phyloP scores from a whole-genome alignment of 2,888 invertebrate genomes.

The Lycophotia porphyrea region DNA sequence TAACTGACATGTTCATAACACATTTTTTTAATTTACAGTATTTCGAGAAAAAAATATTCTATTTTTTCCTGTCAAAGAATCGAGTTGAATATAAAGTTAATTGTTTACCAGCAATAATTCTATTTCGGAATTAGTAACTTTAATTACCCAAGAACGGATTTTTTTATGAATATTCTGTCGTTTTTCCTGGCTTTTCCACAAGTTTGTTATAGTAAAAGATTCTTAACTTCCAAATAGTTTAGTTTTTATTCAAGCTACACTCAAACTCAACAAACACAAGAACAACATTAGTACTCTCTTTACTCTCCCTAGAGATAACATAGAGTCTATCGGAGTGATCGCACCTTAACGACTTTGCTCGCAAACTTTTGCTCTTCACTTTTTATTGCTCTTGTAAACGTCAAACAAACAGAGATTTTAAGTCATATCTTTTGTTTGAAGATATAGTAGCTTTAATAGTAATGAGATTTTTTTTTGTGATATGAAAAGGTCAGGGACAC shows the following conservation, averaged over 20 bases:
- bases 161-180: not conserved
- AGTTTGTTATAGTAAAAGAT: slow-evolving; percentile 14
- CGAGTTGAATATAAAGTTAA: not conserved
- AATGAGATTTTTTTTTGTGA: slow-evolving; percentile 8
- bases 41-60: not conserved
- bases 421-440: slow-evolving; percentile 17
- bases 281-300: slow-evolving; percentile 46
- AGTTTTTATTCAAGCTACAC: slow-evolving; percentile 17
- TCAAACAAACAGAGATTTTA: slow-evolving; percentile 50
- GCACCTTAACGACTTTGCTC: slow-evolving; percentile 55
- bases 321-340: slow-evolving; percentile 47
- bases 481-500: not conserved
- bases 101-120: not conserved
- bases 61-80: not conserved
- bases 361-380: slow-evolving; percentile 46
- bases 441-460: slow-evolving; percentile 1
- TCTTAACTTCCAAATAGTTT: not conserved
- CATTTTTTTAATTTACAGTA: not conserved
- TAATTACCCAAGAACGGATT: not conserved
- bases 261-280: slow-evolving; percentile 37
- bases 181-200: not conserved
- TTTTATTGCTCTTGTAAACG: slow-evolving; percentile 55
- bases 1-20: not conserved
- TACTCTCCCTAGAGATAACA: slow-evolving; percentile 43
- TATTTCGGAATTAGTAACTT: not conserved